Evolutionary conservation across 2,888 invertebrate genomes (phyloP), one percentile per base, ranked within the genome.

Genomic region (Caenorhabditis sp.): DNA sequence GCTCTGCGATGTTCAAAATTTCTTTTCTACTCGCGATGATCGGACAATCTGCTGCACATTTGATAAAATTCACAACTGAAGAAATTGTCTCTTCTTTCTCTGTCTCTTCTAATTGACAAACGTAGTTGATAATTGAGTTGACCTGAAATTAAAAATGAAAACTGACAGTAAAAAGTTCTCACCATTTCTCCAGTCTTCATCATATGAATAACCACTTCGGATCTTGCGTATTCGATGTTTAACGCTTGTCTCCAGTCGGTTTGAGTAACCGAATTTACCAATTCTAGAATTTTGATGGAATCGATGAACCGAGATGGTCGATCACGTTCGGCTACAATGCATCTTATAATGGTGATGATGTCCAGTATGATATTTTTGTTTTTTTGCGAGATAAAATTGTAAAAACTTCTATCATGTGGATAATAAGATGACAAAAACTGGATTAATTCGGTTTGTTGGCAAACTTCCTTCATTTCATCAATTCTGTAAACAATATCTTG

Each of bases 381-480:
- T 12, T 19, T 58, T 58, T 36, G 50, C 3, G 68, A 58, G 8
- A 73, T 27, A 36, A 67, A n/a, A 19, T 72, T 62, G 27, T 64
- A 64, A 12, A 65, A 66, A 10, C 55, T 43, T 8, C 68, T 62
- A n/a, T 51, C 50, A 19, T 55, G 66, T 10, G 66, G 43, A 43
- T 43, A 68, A 62, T 78, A 71, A 4, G 70, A 62, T 1, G 69
- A 59, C 1, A 82, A 65, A 54, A 81, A 69, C 53, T 70, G 61
- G 58, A 69, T 76, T 31, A 82, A 58, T 12, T 81, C 82, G 0
- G 81, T 81, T 14, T 71, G 63, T 17, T 65, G 67, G 58, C 80
- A 81, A 12, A 79, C 77, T 26, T 54, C 49, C n/a, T 69, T 69
- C 55, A 82, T 68, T n/a, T 69, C 60, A 19, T 72, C 69, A 26